phyloP scores from a whole-genome alignment of 2,113 vertebrate species.

The Sander vitreus region DNA sequence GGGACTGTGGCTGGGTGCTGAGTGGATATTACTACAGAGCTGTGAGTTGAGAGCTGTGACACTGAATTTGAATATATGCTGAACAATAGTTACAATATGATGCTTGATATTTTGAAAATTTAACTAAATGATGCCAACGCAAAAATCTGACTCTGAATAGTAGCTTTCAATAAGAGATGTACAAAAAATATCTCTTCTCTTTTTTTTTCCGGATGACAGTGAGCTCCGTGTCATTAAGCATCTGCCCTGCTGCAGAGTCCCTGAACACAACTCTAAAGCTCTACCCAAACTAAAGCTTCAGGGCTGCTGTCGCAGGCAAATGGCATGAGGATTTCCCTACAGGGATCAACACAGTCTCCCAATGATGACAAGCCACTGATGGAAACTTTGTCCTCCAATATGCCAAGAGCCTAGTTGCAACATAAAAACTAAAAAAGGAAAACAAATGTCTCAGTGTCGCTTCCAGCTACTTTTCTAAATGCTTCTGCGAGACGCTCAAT shows the following conservation, averaged over 20 bases:
- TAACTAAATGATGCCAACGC: neutral
- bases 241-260: conserved; percentile 4
- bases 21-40: neutral
- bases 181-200: neutral
- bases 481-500: neutral
- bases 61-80: conserved; percentile 15
- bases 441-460: neutral
- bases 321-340: conserved; percentile 8
- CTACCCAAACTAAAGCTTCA: neutral
- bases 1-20: neutral
- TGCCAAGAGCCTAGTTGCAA: neutral
- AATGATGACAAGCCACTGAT: neutral
- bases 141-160: neutral
- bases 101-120: neutral
- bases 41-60: neutral
- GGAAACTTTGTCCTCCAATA: neutral
- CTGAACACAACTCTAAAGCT: conserved; percentile 4
- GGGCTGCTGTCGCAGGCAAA: neutral
- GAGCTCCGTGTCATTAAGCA: conserved; percentile 24
- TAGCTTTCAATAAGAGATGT: neutral
- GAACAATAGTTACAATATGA: neutral
- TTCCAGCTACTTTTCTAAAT: neutral
- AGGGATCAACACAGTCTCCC: neutral
- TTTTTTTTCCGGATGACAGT: neutral
- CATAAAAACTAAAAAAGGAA: neutral